A percentile compares a stretch with the other conserved stretches of the same genome.
Evolutionary conservation across 2,888 invertebrate genomes (phyloP).

Genomic region (Drosophila neotestacea): DNA sequence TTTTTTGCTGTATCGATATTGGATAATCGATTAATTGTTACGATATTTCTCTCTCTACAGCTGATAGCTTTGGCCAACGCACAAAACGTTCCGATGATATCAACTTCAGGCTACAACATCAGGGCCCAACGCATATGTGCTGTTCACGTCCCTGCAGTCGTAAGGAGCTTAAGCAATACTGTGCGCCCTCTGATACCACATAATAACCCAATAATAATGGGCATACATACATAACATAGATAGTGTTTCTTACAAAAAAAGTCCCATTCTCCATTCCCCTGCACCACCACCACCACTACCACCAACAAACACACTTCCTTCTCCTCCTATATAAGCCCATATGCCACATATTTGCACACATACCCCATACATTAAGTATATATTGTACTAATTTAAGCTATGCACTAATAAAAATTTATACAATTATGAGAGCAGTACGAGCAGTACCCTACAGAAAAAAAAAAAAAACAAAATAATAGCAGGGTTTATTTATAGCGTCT

Average conservation of each 20-base stretch:
- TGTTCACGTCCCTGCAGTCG: slow-evolving; percentile 80
- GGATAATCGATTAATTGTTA: slow-evolving; percentile 2
- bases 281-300: not conserved
- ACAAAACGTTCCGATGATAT: slow-evolving; percentile 63
- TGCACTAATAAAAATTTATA: slow-evolving; percentile 71
- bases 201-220: not conserved
- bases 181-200: slow-evolving; percentile 54
- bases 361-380: slow-evolving; percentile 35
- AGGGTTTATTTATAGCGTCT: slow-evolving; percentile 24
- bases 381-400: slow-evolving; percentile 68
- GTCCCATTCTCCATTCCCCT: not conserved
- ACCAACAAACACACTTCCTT: not conserved
- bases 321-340: slow-evolving; percentile 9
- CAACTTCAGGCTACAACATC: slow-evolving; percentile 66
- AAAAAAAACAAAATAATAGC: too few relatives aligned
- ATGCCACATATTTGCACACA: slow-evolving; percentile 9
- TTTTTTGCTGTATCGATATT: too few relatives aligned
- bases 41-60: slow-evolving; percentile 23
- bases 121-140: slow-evolving; percentile 81
- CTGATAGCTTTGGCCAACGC: slow-evolving; percentile 65
- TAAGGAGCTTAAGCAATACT: slow-evolving; percentile 78
- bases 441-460: not conserved
- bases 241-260: not conserved
- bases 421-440: slow-evolving; percentile 46
- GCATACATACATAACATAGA: not conserved